Base-by-base conservation (phyloP, 2,888 invertebrate genomes). In the Cephus spinipes region DNA sequence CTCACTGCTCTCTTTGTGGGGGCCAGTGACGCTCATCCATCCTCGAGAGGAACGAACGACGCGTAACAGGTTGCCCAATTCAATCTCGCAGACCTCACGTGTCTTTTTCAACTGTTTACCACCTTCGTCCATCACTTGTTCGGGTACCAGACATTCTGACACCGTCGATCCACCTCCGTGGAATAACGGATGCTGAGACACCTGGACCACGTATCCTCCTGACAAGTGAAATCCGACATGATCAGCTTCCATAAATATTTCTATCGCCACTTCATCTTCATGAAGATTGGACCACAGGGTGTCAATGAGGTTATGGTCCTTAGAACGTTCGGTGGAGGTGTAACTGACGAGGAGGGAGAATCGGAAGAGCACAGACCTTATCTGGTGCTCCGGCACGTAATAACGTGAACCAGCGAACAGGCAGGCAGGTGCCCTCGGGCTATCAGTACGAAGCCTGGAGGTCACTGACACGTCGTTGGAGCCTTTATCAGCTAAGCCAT, bases 401-500 rank as follows among this genome's bases (percentile, higher is more conserved):
- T 36, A 33, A 36, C 30, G 35, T 1, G 74, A 74, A 33, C 74
- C 30, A 33, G n/a, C 34, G 74, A 6, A 30, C 23, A 30, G 55
- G 55, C 71, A 2, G 31, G 23, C 71, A 71, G 71, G 71, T 71
- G 71, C 71, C 71, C 71, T 32, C 71, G 32, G 71, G 71, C 71
- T 31, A 71, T 71, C 71, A 33, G 71, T 80, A 78, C 23, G 55
- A 55, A 9, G 55, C 55, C 55, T 55, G 79, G 81, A 84, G 88
- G 88, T 87, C 88, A 89, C 85, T 89, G 88, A 89, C 88, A 88
- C 85, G 85, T 86, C 86, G 87, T 83, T 85, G 84, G 84, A 83
- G 76, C 73, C 75, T 78, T 76, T 78, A 78, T 78, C 78, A 75
- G 78, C 73, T 71, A 75, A 71, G 55, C 75, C 75, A 75, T 71